phyloP scores from a whole-genome alignment of 2,888 invertebrate genomes.

The Malthinus seriepunctatus region DNA sequence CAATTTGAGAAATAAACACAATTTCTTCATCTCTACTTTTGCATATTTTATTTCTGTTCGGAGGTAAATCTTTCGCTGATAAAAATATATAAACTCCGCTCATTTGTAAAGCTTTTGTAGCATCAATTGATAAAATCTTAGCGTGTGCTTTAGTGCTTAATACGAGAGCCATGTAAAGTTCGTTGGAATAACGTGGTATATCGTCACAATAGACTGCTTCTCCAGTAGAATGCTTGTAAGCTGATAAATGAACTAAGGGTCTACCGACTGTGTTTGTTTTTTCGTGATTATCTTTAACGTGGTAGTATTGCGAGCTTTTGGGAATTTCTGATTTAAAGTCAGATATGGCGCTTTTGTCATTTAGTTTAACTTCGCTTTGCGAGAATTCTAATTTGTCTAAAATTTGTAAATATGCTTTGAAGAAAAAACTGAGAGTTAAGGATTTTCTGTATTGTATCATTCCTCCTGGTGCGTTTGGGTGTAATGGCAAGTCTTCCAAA shows the following conservation, averaged over 20 bases:
- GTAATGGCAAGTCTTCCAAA: constrained; percentile 74
- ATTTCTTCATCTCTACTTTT: constrained; percentile 76
- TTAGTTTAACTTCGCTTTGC: neutral
- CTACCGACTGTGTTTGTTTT: constrained; percentile 76
- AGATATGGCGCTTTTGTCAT: neutral
- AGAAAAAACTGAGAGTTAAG: constrained; percentile 72
- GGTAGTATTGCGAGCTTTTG: constrained; percentile 74
- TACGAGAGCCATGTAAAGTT: constrained; percentile 81
- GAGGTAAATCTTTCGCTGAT: constrained; percentile 76
- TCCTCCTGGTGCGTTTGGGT: constrained; percentile 70
- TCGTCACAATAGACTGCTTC: constrained; percentile 94
- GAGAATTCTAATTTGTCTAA: constrained; percentile 53
- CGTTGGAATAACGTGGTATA: constrained; percentile 74
- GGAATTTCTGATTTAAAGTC: constrained; percentile 57
- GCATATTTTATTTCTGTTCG: constrained; percentile 69
- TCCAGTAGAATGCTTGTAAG: constrained; percentile 86
- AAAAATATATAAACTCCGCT: constrained; percentile 84
- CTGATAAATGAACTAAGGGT: constrained; percentile 80
- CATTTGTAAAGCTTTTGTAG: constrained; percentile 70
- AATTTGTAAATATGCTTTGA: constrained; percentile 68
- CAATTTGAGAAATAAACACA: constrained; percentile 77
- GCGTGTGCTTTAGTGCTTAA: constrained; percentile 83
- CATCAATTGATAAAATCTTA: constrained; percentile 74
- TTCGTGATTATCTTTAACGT: constrained; percentile 60
- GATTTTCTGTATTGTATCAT: constrained; percentile 68